Conservation (phyloP, 2,888 invertebrate genomes). For the Synanthedon andrenaeformis region DNA sequence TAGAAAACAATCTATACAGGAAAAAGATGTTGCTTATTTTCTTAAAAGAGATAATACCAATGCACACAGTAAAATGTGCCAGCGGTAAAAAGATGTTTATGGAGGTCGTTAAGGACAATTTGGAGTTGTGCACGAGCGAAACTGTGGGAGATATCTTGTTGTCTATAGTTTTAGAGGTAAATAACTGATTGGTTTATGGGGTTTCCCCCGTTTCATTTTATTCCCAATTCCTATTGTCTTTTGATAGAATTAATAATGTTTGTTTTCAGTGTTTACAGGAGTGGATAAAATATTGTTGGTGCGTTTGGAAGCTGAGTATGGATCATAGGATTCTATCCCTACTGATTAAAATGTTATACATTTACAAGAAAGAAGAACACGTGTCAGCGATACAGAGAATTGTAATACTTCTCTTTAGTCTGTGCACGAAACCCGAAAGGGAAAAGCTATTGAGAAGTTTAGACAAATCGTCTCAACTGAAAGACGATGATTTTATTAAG, state of each 20-base stretch:
- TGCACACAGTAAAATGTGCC: slow-evolving; percentile 39
- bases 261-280: slow-evolving; percentile 41
- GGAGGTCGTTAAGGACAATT: slow-evolving; percentile 35
- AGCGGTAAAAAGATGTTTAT: slow-evolving; percentile 32
- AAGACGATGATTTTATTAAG: slow-evolving; percentile 22
- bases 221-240: no score
- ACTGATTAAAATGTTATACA: slow-evolving; percentile 44
- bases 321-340: slow-evolving; percentile 36
- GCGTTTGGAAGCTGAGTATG: slow-evolving; percentile 32
- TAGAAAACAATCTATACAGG: slow-evolving; percentile 45
- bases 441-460: slow-evolving; percentile 15
- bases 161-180: slow-evolving; percentile 38
- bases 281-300: slow-evolving; percentile 54
- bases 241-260: no score
- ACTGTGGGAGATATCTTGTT: slow-evolving; percentile 38
- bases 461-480: slow-evolving; percentile 11
- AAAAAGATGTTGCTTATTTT: slow-evolving; percentile 39
- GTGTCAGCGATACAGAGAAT: slow-evolving; percentile 27
- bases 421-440: slow-evolving; percentile 6
- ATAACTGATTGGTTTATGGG: no score
- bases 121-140: slow-evolving; percentile 39
- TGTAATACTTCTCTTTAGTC: slow-evolving; percentile 29
- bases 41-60: slow-evolving; percentile 28
- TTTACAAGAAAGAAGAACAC: slow-evolving; percentile 22
- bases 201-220: no score